phyloP scores from a whole-genome alignment of 2,888 invertebrate genomes.

The Dromius quadrimaculatus region DNA sequence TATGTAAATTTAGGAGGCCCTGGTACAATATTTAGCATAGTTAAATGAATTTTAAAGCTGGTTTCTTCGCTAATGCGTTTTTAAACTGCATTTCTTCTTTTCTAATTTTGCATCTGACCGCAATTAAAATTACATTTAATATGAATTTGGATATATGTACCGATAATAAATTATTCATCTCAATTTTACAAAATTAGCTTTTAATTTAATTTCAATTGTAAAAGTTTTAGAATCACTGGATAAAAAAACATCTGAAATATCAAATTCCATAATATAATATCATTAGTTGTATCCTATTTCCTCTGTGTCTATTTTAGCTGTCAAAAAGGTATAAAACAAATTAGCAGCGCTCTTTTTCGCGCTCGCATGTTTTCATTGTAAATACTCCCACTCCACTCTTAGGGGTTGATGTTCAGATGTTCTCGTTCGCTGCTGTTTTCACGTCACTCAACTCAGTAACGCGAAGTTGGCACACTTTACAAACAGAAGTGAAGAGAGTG shows the following conservation, averaged over 20 bases:
- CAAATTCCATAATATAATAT: too few relatives aligned
- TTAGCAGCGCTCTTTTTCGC: conserved; percentile 20
- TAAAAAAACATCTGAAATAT: too few relatives aligned
- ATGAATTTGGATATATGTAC: conserved; percentile 29
- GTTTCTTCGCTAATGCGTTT: conserved; percentile 18
- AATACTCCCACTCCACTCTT: background rate
- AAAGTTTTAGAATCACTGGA: too few relatives aligned
- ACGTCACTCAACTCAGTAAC: conserved; percentile 15
- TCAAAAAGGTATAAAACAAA: conserved; percentile 32
- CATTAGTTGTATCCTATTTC: too few relatives aligned
- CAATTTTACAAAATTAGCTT: too few relatives aligned
- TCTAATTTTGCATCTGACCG: conserved; percentile 14
- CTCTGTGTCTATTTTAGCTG: too few relatives aligned
- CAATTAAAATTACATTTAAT: conserved; percentile 18
- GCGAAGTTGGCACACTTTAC: background rate
- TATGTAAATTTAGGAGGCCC: conserved; percentile 1
- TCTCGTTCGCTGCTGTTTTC: conserved; percentile 10
- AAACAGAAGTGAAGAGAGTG: too few relatives aligned
- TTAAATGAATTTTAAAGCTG: conserved; percentile 19
- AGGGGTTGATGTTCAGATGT: conserved; percentile 1
- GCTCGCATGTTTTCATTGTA: conserved; percentile 33
- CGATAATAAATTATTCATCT: too few relatives aligned
- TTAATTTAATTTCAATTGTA: too few relatives aligned
- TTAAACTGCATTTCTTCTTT: conserved; percentile 21
- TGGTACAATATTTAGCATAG: background rate